These are phyloP conservation scores for Chloroceryle inda DNA, from an alignment of 2,797 vertebrate species.

Conservation along the genomic window DNA sequence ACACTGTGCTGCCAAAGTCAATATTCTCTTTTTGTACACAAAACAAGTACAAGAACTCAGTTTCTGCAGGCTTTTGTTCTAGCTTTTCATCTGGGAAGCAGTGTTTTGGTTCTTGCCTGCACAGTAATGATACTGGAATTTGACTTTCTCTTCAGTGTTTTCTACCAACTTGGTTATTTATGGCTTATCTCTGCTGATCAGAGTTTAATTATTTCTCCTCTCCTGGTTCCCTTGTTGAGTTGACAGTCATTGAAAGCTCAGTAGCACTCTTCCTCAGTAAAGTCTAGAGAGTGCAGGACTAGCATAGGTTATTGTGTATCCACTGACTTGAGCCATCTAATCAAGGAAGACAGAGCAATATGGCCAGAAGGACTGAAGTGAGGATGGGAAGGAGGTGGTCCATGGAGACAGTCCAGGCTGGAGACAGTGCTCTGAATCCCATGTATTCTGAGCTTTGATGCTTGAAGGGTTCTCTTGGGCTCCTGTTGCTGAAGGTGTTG, in stretches of 20 bases:
- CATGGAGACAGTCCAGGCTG: not conserved
- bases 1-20: conserved; percentile 25
- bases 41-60: not conserved
- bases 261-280: not conserved
- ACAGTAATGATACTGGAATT: not conserved
- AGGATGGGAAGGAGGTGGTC: not conserved
- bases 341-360: not conserved
- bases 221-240: not conserved
- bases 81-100: not conserved
- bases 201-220: not conserved
- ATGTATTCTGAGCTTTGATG: not conserved
- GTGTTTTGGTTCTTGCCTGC: not conserved
- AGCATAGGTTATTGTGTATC: not conserved
- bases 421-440: not conserved
- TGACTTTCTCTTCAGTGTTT: not conserved
- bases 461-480: not conserved
- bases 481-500: not conserved
- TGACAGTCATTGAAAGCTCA: not conserved
- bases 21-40: not conserved
- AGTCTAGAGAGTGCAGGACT: not conserved
- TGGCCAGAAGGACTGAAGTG: not conserved
- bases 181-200: not conserved
- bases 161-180: not conserved
- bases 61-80: not conserved
- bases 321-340: not conserved